A percentile compares a stretch with the other conserved stretches of the same genome.
Conservation (phyloP, 2,113 vertebrate species). For the Pseudorectes ferrugineus region DNA sequence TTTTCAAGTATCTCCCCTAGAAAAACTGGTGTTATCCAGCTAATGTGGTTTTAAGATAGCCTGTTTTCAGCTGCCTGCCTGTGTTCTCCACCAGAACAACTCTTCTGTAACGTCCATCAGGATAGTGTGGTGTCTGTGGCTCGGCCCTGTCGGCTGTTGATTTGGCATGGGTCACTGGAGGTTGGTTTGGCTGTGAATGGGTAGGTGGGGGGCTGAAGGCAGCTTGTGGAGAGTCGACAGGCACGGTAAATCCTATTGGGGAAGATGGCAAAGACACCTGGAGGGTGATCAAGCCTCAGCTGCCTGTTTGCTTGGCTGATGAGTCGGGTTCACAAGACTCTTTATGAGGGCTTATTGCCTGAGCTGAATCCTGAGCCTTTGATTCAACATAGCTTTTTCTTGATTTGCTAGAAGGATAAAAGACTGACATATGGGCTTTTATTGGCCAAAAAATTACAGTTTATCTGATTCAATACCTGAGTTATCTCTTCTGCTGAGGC, state of each 20-base stretch:
- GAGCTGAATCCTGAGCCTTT: background rate
- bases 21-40: background rate
- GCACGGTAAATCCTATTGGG: background rate
- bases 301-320: background rate
- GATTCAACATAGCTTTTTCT: background rate
- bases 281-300: background rate
- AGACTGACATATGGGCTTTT: background rate
- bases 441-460: background rate
- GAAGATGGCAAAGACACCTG: background rate
- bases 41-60: background rate
- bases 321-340: accelerated
- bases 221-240: background rate
- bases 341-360: background rate
- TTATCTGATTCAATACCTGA: constrained; percentile 27
- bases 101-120: background rate
- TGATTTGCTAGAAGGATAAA: background rate
- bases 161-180: background rate
- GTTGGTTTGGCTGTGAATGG: background rate
- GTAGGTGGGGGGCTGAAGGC: background rate
- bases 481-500: background rate
- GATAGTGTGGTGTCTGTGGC: background rate
- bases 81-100: background rate
- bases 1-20: background rate
- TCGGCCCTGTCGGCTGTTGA: accelerated
- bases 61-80: background rate